Evolutionary conservation across 2,797 vertebrate species (phyloP).

Genomic region (Cryptoprocta ferox): DNA sequence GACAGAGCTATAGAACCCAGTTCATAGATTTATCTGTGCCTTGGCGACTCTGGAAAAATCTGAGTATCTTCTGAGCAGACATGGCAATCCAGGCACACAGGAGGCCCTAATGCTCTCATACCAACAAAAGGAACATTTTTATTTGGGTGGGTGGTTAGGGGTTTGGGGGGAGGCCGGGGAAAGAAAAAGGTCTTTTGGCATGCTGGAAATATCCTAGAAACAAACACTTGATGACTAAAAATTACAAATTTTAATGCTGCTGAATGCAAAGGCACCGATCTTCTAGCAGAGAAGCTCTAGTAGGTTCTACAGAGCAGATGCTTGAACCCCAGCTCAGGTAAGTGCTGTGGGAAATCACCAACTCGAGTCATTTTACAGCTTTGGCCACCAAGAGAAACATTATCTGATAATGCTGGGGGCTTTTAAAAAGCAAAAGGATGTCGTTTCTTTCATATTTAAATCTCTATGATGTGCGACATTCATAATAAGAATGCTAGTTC

Average conservation of each 20-base stretch:
- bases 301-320: neutral
- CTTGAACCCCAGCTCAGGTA: neutral
- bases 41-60: neutral
- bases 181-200: neutral
- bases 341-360: neutral
- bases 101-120: neutral
- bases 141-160: neutral
- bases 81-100: neutral
- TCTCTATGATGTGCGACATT: neutral
- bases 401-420: neutral
- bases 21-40: neutral
- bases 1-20: neutral
- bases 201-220: slow-evolving; percentile 2
- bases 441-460: slow-evolving; percentile 56
- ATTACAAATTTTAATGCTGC: neutral
- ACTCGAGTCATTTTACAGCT: neutral
- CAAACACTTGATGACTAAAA: slow-evolving; percentile 17
- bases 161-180: neutral
- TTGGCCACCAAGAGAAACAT: neutral
- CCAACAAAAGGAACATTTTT: neutral
- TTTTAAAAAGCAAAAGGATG: slow-evolving; percentile 6
- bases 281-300: neutral
- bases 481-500: slow-evolving; percentile 8
- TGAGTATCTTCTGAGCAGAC: neutral
- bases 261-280: neutral